phyloP scores from a whole-genome alignment of 92 coral and sea anemone genomes.

The Palythoa grandis region DNA sequence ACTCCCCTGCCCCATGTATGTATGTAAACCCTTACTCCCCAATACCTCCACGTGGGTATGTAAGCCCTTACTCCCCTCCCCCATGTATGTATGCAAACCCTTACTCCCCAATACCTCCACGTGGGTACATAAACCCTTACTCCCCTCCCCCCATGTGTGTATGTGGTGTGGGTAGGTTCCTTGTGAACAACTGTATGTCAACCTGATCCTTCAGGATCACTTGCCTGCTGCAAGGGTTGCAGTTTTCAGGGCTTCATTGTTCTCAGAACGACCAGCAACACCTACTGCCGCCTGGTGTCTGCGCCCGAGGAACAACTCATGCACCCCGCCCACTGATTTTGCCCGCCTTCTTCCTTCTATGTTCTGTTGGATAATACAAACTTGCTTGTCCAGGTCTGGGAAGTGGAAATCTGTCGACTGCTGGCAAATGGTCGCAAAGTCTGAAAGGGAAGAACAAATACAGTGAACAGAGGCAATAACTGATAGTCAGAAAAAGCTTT shows the following conservation, averaged over 20 bases:
- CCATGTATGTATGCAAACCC: no score
- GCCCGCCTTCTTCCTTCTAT: conserved; percentile 71
- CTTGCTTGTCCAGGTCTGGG: conserved; percentile 97
- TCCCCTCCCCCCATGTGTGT: no score
- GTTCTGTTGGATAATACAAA: conserved; percentile 91
- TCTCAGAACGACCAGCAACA: conserved; percentile 2
- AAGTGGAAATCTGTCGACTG: conserved; percentile 98
- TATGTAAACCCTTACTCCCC: no score
- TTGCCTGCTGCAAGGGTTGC: conserved; percentile 28
- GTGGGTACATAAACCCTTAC: no score
- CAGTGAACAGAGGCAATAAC: no score
- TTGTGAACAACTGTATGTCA: neutral
- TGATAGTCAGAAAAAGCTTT: no score
- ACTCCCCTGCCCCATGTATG: no score
- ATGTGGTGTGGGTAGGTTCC: neutral
- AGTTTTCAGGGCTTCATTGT: conserved; percentile 34
- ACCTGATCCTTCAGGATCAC: neutral
- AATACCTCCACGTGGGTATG: no score
- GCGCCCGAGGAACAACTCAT: conserved; percentile 35
- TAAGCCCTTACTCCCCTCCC: no score
- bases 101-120: no score
- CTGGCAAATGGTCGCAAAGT: conserved; percentile 93
- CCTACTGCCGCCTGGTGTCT: conserved; percentile 13
- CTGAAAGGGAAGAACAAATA: conserved; percentile 44
- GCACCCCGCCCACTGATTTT: conserved; percentile 62